phyloP scores from a whole-genome alignment of 2,797 vertebrate genomes.

The Steatocranus sp. region DNA sequence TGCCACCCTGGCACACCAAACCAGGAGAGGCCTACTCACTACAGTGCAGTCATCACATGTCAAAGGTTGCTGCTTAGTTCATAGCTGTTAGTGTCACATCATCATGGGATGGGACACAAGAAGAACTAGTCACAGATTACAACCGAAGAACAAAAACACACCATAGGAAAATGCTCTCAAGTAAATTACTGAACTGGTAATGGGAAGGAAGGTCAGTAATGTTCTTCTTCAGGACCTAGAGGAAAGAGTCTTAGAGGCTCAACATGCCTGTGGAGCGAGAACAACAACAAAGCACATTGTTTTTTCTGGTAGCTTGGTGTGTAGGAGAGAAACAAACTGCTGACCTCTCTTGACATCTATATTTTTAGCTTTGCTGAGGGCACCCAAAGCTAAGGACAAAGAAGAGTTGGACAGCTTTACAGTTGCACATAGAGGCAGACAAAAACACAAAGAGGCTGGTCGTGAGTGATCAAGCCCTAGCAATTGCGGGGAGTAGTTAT shows the following conservation, averaged over 20 bases:
- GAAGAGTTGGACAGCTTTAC: background rate
- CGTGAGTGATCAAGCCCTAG: background rate
- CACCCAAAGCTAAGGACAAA: background rate
- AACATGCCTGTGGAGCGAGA: background rate
- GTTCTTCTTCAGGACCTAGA: background rate
- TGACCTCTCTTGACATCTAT: constrained; percentile 26
- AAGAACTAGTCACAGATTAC: background rate
- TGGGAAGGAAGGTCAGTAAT: background rate
- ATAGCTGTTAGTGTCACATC: background rate
- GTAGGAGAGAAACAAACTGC: background rate
- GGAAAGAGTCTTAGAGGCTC: background rate
- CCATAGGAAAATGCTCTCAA: background rate
- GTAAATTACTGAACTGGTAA: background rate
- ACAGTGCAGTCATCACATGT: background rate
- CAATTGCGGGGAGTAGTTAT: constrained; percentile 1
- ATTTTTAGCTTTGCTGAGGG: constrained; percentile 2
- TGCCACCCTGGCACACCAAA: constrained; percentile 13
- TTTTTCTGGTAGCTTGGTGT: background rate
- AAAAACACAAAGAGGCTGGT: background rate
- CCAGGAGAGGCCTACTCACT: constrained; percentile 7
- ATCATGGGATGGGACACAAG: background rate
- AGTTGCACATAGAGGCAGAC: background rate
- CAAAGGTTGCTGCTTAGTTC: background rate
- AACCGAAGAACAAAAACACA: background rate
- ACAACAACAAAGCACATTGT: constrained; percentile 31